Conservation (phyloP, 2,888 invertebrate genomes). For the Alentia gelatinosa region DNA sequence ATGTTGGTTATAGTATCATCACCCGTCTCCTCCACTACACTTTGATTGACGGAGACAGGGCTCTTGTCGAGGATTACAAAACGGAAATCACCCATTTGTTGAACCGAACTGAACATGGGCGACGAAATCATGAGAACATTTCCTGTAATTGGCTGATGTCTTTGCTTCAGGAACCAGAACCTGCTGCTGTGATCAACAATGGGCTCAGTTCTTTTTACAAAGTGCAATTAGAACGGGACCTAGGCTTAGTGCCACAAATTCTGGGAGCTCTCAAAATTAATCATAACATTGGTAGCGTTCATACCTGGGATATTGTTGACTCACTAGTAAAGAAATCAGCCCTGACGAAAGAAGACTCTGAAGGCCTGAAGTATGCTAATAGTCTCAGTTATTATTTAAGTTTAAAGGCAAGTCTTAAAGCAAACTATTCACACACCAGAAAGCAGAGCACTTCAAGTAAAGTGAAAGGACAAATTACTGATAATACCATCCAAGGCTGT, state of each 20-base stretch:
- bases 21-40: not conserved
- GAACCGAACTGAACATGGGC: not conserved
- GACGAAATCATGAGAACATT: not conserved
- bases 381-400: not conserved
- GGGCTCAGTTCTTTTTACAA: not conserved
- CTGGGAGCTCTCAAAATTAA: not conserved
- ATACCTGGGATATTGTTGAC: not conserved
- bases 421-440: not conserved
- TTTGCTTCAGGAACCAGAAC: not conserved
- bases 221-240: not conserved
- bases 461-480: not conserved
- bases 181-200: not conserved
- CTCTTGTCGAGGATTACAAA: not conserved
- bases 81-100: not conserved
- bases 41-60: conserved; percentile 7
- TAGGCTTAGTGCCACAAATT: not conserved
- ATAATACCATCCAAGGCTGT: not conserved
- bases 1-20: not conserved
- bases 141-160: not conserved
- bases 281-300: not conserved
- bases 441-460: not conserved
- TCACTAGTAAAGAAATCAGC: not conserved
- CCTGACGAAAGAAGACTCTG: not conserved
- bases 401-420: not conserved
- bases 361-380: not conserved